Evolutionary conservation across 2,888 invertebrate species (phyloP).

Genomic region (Phyllotreta cruciferae): DNA sequence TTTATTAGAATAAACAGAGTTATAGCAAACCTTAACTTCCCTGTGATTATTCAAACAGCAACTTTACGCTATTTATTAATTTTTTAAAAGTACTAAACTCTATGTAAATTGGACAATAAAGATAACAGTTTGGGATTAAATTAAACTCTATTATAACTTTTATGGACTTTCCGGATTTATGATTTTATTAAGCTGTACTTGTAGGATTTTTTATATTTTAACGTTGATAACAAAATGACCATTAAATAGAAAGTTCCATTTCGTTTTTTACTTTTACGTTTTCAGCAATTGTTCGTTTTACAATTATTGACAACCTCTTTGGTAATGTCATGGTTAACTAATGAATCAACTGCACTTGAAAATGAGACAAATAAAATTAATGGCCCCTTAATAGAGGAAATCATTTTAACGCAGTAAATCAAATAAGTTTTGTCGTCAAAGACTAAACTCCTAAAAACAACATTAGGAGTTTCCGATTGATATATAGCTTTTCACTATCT

Average conservation of each 20-base stretch:
- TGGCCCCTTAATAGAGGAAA: conserved; percentile 18
- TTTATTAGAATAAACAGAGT: conserved; percentile 12
- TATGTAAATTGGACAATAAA: conserved; percentile 1
- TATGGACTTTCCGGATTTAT: neutral
- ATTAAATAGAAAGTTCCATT: too few species aligned
- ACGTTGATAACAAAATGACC: too few species aligned
- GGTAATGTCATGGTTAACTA: too few species aligned
- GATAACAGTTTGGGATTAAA: conserved; percentile 7
- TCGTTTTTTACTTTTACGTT: too few species aligned
- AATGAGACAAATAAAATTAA: conserved; percentile 12
- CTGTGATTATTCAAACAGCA: conserved; percentile 5
- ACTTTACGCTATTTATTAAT: conserved; percentile 1
- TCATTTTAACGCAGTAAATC: conserved; percentile 18
- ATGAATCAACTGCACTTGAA: neutral
- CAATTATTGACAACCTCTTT: too few species aligned
- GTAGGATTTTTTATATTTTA: too few species aligned
- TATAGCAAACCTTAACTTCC: neutral
- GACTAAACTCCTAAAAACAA: conserved; percentile 17
- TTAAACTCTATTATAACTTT: conserved; percentile 1
- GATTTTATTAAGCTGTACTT: too few species aligned
- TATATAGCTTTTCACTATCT: conserved; percentile 17
- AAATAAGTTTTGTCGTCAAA: conserved; percentile 22
- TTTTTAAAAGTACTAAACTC: conserved; percentile 1
- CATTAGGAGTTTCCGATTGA: conserved; percentile 19
- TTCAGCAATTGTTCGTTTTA: too few species aligned